Evolutionary conservation across 92 coral and sea anemone genomes (phyloP), one percentile per base, ranked within the genome.

Genomic region (Blastomussa wellsi): DNA sequence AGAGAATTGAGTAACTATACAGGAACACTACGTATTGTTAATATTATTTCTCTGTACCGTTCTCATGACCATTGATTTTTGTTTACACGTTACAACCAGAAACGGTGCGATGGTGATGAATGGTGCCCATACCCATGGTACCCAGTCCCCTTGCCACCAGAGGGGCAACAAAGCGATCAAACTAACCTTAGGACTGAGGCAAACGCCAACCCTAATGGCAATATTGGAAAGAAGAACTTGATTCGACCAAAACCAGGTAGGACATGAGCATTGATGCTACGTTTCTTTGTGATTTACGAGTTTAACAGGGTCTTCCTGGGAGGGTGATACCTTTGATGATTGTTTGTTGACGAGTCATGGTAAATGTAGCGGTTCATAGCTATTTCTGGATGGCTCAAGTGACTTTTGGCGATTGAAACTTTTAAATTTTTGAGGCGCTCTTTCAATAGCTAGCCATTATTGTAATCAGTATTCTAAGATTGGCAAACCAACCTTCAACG

Each of bases 71-170:
- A 35, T 19, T 70, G 44, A 37, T 48, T 62, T 33, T 15, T 62
- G 68, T 62, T 26, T 62, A 62, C 26, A 62, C 35, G 67, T 26
- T 78, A 42, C 9, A 66, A 36, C 36, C 85, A 38, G 68, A 82
- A 82, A 72, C 52, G 78, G 4, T 82, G 86, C 16, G 86, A 37
- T 11, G 86, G 78, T 26, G 78, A 82, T 76, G 66, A 71, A 44
- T 82, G 51, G 35, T 82, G 86, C 33, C 86, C 86, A 17, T 82
- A 82, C 28, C 86, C 86, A 0, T 49, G 33, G 51, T 93, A 89
- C 59, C 97, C 97, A 22, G 2, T 72, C 0, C 98, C 97, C 64
- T 82, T 91, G 26, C 98, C 98, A 68, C 98, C 98, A 82, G 98
- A 93, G 89, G 98, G 98, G 26, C 72, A 77, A 39, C 90, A 89